A percentile compares a stretch with the other conserved stretches of the same genome.
These are phyloP conservation scores for Apocheima hispidaria DNA, from an alignment of 2,888 invertebrate genomes.

Conservation along the genomic window DNA sequence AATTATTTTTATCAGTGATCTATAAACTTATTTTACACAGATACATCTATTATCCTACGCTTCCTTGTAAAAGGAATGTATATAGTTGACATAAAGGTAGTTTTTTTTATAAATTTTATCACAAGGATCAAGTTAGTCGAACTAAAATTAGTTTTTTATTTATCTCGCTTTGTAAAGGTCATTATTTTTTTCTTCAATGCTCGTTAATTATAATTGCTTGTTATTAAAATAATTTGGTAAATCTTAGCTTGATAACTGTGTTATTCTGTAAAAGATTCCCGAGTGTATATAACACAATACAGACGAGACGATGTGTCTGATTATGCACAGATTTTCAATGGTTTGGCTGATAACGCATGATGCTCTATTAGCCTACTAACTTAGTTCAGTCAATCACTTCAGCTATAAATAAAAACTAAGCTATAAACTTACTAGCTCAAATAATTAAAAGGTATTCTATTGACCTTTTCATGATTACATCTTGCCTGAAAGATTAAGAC, in stretches of 20 bases:
- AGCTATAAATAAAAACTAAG: background rate
- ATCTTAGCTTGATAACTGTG: background rate
- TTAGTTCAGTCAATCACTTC: constrained; percentile 14
- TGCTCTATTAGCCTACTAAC: constrained; percentile 13
- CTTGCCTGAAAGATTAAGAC: too few species aligned
- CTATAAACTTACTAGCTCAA: background rate
- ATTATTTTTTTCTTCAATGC: constrained; percentile 3
- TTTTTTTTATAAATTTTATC: constrained; percentile 4
- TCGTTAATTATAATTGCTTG: background rate
- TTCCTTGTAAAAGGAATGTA: constrained; percentile 24
- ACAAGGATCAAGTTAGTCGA: constrained; percentile 7
- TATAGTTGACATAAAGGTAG: constrained; percentile 2
- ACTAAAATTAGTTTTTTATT: background rate
- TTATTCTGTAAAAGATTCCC: background rate
- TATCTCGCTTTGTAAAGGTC: constrained; percentile 7
- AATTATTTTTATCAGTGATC: constrained; percentile 14
- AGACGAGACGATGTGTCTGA: too few species aligned
- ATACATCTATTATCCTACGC: background rate
- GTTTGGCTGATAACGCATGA: constrained; percentile 3
- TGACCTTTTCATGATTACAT: background rate
- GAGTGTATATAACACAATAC: too few species aligned
- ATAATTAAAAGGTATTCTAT: too few species aligned
- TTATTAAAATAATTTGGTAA: background rate
- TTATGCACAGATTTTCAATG: constrained; percentile 5
- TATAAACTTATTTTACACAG: too few species aligned